Percentiles rank a stretch among this genome's conserved stretches.
Evolutionary conservation across 1,140 invertebrate species (phyloP).

Genomic region (Procambarus clarkii): DNA sequence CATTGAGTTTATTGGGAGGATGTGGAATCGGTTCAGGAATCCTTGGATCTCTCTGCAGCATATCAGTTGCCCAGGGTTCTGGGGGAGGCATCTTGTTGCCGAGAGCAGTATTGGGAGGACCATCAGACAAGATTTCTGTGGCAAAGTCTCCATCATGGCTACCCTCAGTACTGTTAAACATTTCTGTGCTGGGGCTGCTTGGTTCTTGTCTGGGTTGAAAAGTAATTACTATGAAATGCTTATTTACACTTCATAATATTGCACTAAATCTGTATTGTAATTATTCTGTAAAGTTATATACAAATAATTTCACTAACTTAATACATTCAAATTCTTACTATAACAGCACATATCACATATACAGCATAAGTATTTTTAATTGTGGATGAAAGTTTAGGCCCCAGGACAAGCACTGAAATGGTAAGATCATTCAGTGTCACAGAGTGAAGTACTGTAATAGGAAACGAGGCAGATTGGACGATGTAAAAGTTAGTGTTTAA

Average conservation of each 20-base stretch:
- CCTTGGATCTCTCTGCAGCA: slow-evolving; percentile 21
- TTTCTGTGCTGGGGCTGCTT: slow-evolving; percentile 65
- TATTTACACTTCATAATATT: neutral
- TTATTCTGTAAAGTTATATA: too few species aligned
- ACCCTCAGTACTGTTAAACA: slow-evolving; percentile 64
- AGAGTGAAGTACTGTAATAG: too few species aligned
- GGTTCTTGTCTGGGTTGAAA: slow-evolving; percentile 65
- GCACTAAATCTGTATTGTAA: too few species aligned
- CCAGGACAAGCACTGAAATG: too few species aligned
- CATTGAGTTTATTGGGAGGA: slow-evolving; percentile 32
- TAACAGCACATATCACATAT: too few species aligned
- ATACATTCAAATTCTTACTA: too few species aligned
- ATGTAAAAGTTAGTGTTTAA: too few species aligned
- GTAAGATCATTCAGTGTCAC: too few species aligned
- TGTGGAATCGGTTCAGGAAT: slow-evolving; percentile 55
- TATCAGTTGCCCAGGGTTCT: slow-evolving; percentile 4
- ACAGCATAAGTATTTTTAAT: too few species aligned
- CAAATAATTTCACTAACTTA: too few species aligned
- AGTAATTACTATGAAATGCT: neutral
- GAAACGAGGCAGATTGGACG: too few species aligned
- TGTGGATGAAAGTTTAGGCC: too few species aligned
- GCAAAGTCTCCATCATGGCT: slow-evolving; percentile 29
- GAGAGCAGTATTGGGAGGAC: neutral
- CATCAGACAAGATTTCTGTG: slow-evolving; percentile 38
- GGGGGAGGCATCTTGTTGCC: slow-evolving; percentile 25